Evolutionary conservation across 2,888 invertebrate genomes (phyloP), one percentile per base, ranked within the genome.

Genomic region (Limenitis camilla): DNA sequence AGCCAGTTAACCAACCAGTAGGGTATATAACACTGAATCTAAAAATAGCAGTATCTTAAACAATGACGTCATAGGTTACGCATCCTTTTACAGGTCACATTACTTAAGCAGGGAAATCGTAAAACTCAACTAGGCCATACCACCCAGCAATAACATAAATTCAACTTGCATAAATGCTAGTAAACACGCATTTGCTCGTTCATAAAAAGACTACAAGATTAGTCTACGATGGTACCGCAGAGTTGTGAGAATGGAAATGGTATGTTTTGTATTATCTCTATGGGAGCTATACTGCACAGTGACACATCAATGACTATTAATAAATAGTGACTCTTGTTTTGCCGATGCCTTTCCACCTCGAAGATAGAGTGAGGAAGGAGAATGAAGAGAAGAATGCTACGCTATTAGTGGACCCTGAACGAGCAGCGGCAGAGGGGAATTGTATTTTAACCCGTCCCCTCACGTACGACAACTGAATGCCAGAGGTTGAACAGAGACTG

Each of bases 121-220:
- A 45, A 45, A 51, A 40, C 40, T 35, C 33, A 51, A 45, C 44
- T 45, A 44, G 44, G 50, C 44, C 50, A 40, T 45, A 40, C 50
- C 50, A 51, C 44, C 50, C 50, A 51, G 44, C 50, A 45, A 51
- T 51, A 51, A 45, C 44, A 51, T 51, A 51, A 51, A 51, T 51
- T 29, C 35, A 43, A 40, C 50, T 51, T 51, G 50, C 50, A 51
- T 43, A 51, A 51, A 51, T 40, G 44, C 40, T 51, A 42, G 43
- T 32, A 35, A 42, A 50, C 43, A 45, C 33, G 32, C 50, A 33
- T 45, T 45, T 40, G 33, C 50, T 33, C 32, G 50, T 45, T 51
- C 44, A 45, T 51, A 51, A 51, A 51, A 51, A 51, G 50, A 44
- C 44, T 45, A 51, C 44, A 35, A 51, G 44, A 51, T 51, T 40